phyloP scores from a whole-genome alignment of 2,888 invertebrate genomes.

The Pycnomerus fuliginosus region DNA sequence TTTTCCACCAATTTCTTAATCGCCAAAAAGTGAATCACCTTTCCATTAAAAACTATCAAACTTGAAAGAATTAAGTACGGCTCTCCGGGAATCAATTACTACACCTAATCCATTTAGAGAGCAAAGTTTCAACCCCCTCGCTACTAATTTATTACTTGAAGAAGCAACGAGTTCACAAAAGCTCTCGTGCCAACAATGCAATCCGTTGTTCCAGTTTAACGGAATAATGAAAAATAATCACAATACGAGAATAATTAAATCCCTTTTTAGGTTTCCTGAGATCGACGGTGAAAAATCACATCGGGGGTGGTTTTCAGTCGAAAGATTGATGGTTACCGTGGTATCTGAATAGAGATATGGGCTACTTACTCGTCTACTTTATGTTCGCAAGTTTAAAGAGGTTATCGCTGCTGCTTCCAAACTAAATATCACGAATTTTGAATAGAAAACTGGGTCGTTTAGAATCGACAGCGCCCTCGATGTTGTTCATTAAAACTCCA shows the following conservation, averaged over 20 bases:
- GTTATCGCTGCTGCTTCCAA: not conserved
- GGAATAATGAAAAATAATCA: not conserved
- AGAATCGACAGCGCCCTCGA: too few species aligned
- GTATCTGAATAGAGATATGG: not conserved
- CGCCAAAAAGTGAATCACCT: too few species aligned
- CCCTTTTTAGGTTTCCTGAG: too few species aligned
- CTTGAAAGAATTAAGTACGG: too few species aligned
- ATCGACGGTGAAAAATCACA: not conserved
- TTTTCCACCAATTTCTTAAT: too few species aligned
- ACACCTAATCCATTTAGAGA: slow-evolving; percentile 11
- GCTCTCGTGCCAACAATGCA: not conserved
- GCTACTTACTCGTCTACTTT: not conserved
- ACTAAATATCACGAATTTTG: too few species aligned
- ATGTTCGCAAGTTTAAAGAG: not conserved
- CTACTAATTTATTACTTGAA: slow-evolving; percentile 12
- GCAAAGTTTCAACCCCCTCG: slow-evolving; percentile 6
- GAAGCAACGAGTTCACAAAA: slow-evolving; percentile 6
- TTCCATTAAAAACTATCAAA: too few species aligned
- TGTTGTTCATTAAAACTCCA: slow-evolving; percentile 31
- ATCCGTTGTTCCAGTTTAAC: not conserved
- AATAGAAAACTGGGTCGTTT: too few species aligned
- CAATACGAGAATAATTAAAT: too few species aligned
- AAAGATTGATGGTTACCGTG: not conserved
- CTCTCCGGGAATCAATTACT: slow-evolving; percentile 7
- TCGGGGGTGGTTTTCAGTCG: not conserved